phyloP scores from a whole-genome alignment of 2,113 vertebrate genomes.

The Rhynchopsitta pachyrhyncha region DNA sequence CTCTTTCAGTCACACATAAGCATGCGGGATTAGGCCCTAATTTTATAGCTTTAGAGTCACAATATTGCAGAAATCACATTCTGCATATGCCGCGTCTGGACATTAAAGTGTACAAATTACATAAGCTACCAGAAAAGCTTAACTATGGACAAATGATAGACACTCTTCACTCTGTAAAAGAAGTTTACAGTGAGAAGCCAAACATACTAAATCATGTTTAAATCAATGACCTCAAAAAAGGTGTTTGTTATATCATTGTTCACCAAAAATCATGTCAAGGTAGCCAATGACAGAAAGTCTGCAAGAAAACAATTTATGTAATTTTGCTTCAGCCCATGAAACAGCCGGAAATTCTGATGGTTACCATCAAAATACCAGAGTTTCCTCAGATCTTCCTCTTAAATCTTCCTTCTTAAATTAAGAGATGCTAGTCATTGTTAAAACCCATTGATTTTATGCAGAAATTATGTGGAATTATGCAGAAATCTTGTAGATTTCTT shows the following conservation, averaged over 20 bases:
- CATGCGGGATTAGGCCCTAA: neutral
- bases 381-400: neutral
- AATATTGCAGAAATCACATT: neutral
- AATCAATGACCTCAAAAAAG: neutral
- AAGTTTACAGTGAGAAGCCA: neutral
- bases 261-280: neutral
- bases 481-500: neutral
- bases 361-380: neutral
- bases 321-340: neutral
- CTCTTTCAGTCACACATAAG: neutral
- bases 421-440: neutral
- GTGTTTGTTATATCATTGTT: neutral
- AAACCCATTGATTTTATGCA: neutral
- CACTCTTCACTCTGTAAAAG: neutral
- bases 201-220: neutral
- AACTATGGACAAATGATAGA: neutral
- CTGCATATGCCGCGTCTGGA: neutral
- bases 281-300: neutral
- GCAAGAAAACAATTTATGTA: neutral
- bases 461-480: neutral
- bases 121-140: neutral
- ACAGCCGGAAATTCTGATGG: neutral
- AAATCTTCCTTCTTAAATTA: neutral
- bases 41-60: neutral
- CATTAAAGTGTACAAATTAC: neutral